These are phyloP conservation scores for Amiota mariae DNA, from an alignment of 2,888 invertebrate genomes.

Conservation along the genomic window DNA sequence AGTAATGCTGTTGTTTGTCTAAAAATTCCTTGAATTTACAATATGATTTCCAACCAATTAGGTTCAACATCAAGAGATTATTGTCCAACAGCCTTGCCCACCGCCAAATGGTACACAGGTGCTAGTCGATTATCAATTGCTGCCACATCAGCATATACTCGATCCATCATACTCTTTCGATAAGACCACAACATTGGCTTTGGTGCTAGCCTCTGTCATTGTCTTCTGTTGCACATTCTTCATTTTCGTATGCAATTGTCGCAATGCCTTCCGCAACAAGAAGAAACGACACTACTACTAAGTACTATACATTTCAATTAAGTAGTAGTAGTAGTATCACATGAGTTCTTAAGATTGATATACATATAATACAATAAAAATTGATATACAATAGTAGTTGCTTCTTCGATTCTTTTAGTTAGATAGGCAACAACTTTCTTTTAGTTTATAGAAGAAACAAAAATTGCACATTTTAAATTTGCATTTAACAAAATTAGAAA, in stretches of 20 bases:
- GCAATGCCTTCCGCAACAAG: slow-evolving; percentile 67
- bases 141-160: slow-evolving; percentile 75
- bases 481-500: slow-evolving; percentile 40
- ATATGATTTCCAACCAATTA: slow-evolving; percentile 66
- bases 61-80: slow-evolving; percentile 90
- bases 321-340: neutral
- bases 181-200: slow-evolving; percentile 77
- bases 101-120: slow-evolving; percentile 85
- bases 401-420: neutral
- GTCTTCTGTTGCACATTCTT: slow-evolving; percentile 78
- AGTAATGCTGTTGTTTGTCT: slow-evolving; percentile 20
- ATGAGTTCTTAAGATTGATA: neutral
- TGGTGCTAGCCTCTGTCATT: slow-evolving; percentile 78
- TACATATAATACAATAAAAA: neutral
- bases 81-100: slow-evolving; percentile 87
- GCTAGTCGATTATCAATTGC: slow-evolving; percentile 76
- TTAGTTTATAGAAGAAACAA: slow-evolving; percentile 38
- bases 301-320: too few species aligned
- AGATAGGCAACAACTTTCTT: slow-evolving; percentile 38
- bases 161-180: slow-evolving; percentile 75
- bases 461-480: slow-evolving; percentile 42
- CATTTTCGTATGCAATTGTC: slow-evolving; percentile 77
- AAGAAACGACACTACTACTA: slow-evolving; percentile 50
- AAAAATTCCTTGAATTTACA: neutral
- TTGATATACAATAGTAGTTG: neutral